Evolutionary conservation across 2,797 vertebrate species (phyloP).

Genomic region (Babyrousa celebensis): DNA sequence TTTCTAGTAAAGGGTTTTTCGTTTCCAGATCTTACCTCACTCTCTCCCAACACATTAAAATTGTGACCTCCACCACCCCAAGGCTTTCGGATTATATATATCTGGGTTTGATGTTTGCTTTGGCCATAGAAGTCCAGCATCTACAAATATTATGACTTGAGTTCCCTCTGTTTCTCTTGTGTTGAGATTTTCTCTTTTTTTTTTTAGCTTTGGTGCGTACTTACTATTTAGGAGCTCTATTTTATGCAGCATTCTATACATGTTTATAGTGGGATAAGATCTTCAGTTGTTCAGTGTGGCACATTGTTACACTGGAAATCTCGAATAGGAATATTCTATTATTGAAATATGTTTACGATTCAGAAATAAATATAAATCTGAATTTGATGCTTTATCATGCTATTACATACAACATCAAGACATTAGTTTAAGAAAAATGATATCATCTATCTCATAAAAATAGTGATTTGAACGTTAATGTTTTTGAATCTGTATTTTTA

Average conservation of each 20-base stretch:
- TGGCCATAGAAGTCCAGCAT: not conserved
- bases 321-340: not conserved
- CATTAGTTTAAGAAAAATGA: not conserved
- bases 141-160: not conserved
- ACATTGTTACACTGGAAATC: not conserved
- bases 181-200: not conserved
- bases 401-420: not conserved
- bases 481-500: constrained; percentile 26
- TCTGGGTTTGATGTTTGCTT: not conserved
- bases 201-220: not conserved
- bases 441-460: not conserved
- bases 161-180: not conserved
- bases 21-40: not conserved
- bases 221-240: not conserved
- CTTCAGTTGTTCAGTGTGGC: not conserved
- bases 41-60: not conserved
- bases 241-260: not conserved
- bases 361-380: not conserved
- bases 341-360: not conserved
- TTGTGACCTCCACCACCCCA: not conserved
- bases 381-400: not conserved
- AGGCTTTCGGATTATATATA: not conserved
- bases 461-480: not conserved
- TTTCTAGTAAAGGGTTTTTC: constrained; percentile 12
- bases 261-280: not conserved